Conservation (phyloP, 2,113 vertebrate genomes). For the Plotosus lineatus region DNA sequence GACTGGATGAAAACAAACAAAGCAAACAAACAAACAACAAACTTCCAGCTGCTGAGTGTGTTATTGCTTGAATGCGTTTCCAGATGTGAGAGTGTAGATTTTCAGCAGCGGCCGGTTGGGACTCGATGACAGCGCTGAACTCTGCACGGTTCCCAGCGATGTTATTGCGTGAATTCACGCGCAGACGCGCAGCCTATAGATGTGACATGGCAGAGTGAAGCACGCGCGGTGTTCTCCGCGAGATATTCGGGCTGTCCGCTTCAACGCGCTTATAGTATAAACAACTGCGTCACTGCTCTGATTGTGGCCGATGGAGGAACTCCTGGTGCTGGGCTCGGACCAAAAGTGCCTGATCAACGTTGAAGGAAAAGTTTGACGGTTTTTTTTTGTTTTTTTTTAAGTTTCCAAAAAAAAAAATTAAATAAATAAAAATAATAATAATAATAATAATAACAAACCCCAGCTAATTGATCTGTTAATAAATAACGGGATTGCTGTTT, state of each 20-base stretch:
- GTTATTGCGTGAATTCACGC: not conserved
- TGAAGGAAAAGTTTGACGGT: not conserved
- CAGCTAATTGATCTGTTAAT: not conserved
- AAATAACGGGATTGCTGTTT: not conserved
- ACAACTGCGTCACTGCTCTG: slow-evolving; percentile 47
- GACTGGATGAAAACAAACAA: not conserved
- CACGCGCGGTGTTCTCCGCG: not conserved
- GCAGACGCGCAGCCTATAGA: not conserved
- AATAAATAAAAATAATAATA: no score
- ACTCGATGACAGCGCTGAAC: not conserved
- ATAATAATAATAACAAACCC: no score
- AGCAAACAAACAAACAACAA: no score
- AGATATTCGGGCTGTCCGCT: not conserved
- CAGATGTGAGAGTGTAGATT: no score
- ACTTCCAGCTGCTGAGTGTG: no score
- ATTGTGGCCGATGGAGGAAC: not conserved
- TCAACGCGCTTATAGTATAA: not conserved
- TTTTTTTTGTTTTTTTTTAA: not conserved
- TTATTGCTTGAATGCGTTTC: no score
- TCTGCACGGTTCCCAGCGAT: not conserved
- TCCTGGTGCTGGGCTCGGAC: not conserved
- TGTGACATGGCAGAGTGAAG: not conserved
- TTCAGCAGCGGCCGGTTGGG: no score
- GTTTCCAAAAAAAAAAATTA: no score
- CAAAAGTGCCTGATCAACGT: not conserved